These are phyloP conservation scores for Athene cunicularia DNA, from an alignment of 2,113 vertebrate genomes.

Conservation along the genomic window DNA sequence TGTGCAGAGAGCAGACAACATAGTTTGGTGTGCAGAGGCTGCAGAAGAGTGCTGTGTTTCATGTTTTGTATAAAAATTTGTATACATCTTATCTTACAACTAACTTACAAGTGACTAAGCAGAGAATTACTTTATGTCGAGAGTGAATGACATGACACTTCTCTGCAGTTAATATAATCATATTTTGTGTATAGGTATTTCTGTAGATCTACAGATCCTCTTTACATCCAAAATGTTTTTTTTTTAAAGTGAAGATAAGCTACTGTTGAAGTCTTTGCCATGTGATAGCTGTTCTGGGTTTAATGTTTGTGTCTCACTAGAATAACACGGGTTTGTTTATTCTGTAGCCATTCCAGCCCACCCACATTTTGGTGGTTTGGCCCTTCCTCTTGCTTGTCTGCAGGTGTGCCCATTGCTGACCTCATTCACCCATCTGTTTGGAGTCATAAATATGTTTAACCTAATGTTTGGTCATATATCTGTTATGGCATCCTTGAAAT, in stretches of 20 bases:
- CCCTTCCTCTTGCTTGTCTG: conserved; percentile 57
- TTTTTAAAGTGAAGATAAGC: not conserved
- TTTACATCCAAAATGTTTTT: not conserved
- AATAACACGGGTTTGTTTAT: conserved; percentile 60
- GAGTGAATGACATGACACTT: not conserved
- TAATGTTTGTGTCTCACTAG: conserved; percentile 33
- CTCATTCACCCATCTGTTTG: conserved; percentile 60
- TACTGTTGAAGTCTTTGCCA: not conserved
- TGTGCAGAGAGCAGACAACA: not conserved
- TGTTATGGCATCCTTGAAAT: not conserved
- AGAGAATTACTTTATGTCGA: not conserved
- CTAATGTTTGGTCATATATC: conserved; percentile 30
- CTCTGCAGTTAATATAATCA: not conserved
- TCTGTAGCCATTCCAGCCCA: conserved; percentile 59
- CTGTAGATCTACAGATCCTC: not conserved
- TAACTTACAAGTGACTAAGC: not conserved
- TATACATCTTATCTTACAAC: not conserved
- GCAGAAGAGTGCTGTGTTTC: not conserved
- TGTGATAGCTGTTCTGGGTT: conserved; percentile 40
- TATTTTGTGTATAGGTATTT: not conserved
- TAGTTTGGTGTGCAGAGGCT: not conserved
- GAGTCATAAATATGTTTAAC: conserved; percentile 54
- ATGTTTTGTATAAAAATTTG: not conserved
- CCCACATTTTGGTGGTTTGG: conserved; percentile 73
- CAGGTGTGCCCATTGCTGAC: conserved; percentile 73